Conservation (phyloP, 2,888 invertebrate species). For the Drosophila meridionalis region DNA sequence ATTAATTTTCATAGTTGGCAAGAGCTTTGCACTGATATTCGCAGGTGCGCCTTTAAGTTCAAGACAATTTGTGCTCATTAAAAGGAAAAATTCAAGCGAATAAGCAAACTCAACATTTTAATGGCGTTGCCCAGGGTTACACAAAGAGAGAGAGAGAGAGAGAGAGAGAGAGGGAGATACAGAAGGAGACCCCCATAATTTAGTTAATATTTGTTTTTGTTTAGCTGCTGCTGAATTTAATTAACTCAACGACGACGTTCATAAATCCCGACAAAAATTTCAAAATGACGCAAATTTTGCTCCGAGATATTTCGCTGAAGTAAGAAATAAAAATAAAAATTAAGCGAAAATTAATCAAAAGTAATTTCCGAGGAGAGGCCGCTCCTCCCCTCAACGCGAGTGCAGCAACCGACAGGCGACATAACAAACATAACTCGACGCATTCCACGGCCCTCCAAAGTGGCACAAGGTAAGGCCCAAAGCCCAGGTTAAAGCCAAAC, state of each 20-base stretch:
- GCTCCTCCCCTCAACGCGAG: slow-evolving; percentile 2
- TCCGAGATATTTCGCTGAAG: slow-evolving; percentile 62
- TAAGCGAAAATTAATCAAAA: slow-evolving; percentile 81
- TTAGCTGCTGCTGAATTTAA: slow-evolving; percentile 55
- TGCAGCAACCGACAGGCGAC: slow-evolving; percentile 53
- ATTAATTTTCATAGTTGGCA: slow-evolving; percentile 25
- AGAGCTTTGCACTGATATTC: slow-evolving; percentile 19
- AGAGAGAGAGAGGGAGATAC: slow-evolving; percentile 5
- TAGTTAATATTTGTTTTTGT: slow-evolving; percentile 66
- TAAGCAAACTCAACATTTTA: slow-evolving; percentile 41
- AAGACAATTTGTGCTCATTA: slow-evolving; percentile 75
- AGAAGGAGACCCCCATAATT: slow-evolving; percentile 56
- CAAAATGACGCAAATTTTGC: slow-evolving; percentile 75
- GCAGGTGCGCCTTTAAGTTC: slow-evolving; percentile 59
- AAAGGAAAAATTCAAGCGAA: slow-evolving; percentile 65
- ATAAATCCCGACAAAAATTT: slow-evolving; percentile 70
- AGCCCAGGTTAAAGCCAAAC: slow-evolving; percentile 23
- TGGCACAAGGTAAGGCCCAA: slow-evolving; percentile 70
- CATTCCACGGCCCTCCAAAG: slow-evolving; percentile 71
- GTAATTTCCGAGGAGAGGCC: slow-evolving; percentile 54
- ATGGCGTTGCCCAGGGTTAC: slow-evolving; percentile 70
- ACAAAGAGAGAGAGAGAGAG: slow-evolving; percentile 4
- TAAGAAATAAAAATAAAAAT: slow-evolving; percentile 81
- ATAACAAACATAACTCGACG: slow-evolving; percentile 72
- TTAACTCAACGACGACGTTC: slow-evolving; percentile 72